Percentiles rank a stretch among this genome's conserved stretches.
Evolutionary conservation across 2,797 vertebrate species (phyloP).

Genomic region (Lacerta bilineata): DNA sequence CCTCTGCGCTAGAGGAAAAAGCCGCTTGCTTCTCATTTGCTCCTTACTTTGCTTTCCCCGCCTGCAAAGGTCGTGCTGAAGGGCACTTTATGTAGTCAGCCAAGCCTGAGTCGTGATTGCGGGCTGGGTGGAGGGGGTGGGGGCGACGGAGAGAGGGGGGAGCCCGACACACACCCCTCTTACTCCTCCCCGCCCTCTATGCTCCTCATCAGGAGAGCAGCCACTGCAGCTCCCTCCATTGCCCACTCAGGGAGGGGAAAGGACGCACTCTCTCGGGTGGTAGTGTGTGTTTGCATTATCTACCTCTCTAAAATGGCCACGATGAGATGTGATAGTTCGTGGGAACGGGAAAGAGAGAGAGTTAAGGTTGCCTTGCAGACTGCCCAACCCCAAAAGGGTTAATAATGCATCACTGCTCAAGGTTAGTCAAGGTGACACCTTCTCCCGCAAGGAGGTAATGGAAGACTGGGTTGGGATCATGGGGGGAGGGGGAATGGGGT

Average conservation of each 20-base stretch:
- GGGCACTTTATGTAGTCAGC: constrained; percentile 79
- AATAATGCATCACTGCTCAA: constrained; percentile 93
- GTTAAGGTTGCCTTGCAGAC: background rate
- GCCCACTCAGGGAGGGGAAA: constrained; percentile 21
- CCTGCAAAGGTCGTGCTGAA: constrained; percentile 88
- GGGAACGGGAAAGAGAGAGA: background rate
- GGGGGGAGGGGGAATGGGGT: background rate
- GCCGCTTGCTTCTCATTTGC: too few relatives aligned
- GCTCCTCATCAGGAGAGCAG: background rate
- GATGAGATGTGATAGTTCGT: background rate
- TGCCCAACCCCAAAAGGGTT: constrained; percentile 79
- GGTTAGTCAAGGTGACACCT: constrained; percentile 91
- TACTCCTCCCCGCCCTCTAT: background rate
- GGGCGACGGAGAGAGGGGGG: constrained; percentile 44
- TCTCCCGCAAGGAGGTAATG: background rate
- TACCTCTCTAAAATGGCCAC: background rate
- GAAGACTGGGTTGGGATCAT: constrained; percentile 46
- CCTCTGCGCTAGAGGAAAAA: background rate
- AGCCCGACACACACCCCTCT: constrained; percentile 30
- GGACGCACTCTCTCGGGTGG: background rate
- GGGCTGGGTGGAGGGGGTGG: background rate
- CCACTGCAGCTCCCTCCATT: constrained; percentile 37
- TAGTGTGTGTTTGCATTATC: background rate
- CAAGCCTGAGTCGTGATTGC: constrained; percentile 71
- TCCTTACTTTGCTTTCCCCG: background rate